Conservation (phyloP, 2,797 vertebrate genomes). For the Rhabdomys pumilio region DNA sequence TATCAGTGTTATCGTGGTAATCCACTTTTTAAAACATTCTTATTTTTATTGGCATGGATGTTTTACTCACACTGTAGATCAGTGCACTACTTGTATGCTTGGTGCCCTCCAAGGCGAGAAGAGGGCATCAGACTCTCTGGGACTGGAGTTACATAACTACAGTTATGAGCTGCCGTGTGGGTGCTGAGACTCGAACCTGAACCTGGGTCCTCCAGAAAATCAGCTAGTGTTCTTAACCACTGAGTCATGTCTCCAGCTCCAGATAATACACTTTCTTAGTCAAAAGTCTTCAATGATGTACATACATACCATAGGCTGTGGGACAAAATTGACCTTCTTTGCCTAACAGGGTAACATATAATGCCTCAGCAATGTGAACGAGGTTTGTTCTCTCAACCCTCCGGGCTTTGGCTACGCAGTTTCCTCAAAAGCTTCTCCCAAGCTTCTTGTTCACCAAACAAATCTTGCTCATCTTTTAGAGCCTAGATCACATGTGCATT, state of each 20-base stretch:
- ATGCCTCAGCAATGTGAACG: neutral
- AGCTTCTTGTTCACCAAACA: slow-evolving; percentile 13
- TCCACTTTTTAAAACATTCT: neutral
- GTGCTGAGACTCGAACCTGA: neutral
- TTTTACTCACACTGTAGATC: neutral
- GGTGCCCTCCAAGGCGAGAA: neutral
- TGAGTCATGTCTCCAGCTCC: neutral
- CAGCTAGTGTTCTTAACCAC: neutral
- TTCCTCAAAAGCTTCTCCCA: slow-evolving; percentile 47
- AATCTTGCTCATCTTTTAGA: slow-evolving; percentile 50
- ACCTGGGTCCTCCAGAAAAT: neutral
- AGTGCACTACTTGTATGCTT: neutral
- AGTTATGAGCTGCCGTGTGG: neutral
- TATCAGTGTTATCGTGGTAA: slow-evolving; percentile 29
- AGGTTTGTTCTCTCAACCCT: neutral
- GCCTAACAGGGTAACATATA: neutral
- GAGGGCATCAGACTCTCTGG: neutral
- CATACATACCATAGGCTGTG: neutral
- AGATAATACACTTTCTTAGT: slow-evolving; percentile 25
- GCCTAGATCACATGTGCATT: slow-evolving; percentile 21
- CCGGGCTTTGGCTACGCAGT: slow-evolving; percentile 4
- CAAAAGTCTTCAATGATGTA: slow-evolving; percentile 48
- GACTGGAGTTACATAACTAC: neutral
- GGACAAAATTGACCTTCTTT: slow-evolving; percentile 52
- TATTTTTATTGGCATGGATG: neutral